Evolutionary conservation across 2,113 vertebrate genomes (phyloP), one percentile per base, ranked within the genome.

Genomic region (Donacobius atricapilla): DNA sequence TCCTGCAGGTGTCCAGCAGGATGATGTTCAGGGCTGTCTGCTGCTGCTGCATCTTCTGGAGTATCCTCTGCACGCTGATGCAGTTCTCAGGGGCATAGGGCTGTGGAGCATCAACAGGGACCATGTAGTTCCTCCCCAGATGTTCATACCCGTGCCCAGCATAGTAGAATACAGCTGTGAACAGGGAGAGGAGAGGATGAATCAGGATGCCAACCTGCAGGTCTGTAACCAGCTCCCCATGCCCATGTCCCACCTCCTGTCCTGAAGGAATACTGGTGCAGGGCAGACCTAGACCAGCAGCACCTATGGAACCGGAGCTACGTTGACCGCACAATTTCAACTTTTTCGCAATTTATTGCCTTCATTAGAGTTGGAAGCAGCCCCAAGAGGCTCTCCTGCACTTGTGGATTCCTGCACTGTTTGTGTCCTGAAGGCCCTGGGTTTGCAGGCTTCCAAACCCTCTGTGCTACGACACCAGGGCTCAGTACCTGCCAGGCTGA

Each of bases 121-220:
- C 98, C 96, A 99, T 94, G 95, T 99, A 99, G 96, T 99, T 99
- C 93, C 98, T 98, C 42, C 98, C 98, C 3, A 95, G 66, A 33
- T 94, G 97, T 71, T 99, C 99, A 0, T 98, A 99, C 2, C 99
- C 98, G 0, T 99, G 98, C 16, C 99, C 99, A 3, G 99, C 98
- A 4, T 99, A 99, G 97, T 99, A 99, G 96, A 99, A 99, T 37
- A 99, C 42, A n/a, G 98, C 99, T 99, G 93, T 25, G 7, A 83
- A 92, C 6, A 80, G 58, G 70, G 20, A 73, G 39, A 79, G 33
- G 78, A 94, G 50, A 96, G 24, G 39, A 50, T 54, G 16, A 83
- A 50, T 22, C 35, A 63, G 0, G 3, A 54, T 31, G 48, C 0
- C 4, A 91, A 37, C 25, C 30, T 70, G 50, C 30, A 88, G 63